Conservation (phyloP, 2,113 vertebrate species). For the Lycocorax pyrrhopterus region DNA sequence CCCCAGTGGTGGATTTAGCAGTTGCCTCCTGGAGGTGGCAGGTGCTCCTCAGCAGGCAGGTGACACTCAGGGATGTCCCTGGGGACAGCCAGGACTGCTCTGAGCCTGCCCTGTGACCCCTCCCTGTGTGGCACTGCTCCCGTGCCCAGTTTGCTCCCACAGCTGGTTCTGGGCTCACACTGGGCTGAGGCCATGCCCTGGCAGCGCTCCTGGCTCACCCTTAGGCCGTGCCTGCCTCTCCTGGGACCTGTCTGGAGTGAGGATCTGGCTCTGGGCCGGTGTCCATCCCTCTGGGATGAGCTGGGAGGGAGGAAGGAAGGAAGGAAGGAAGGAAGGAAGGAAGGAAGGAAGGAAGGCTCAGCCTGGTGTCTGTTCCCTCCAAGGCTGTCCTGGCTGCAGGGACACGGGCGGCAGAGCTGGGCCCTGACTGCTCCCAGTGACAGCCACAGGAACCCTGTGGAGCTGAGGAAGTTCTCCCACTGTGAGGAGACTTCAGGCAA, state of each 20-base stretch:
- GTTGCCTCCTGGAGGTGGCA: background rate
- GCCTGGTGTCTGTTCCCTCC: too few species aligned
- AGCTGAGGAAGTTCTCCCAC: accelerated
- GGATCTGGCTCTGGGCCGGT: background rate
- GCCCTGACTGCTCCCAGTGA: background rate
- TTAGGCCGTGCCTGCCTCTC: background rate
- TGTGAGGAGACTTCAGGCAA: background rate
- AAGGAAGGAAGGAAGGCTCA: background rate
- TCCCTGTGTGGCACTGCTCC: background rate
- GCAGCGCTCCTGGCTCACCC: background rate
- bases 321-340: background rate
- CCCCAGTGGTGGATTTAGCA: background rate
- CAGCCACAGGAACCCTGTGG: background rate
- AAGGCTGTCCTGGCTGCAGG: background rate
- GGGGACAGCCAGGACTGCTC: background rate
- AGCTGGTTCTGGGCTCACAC: background rate
- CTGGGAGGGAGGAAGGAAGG: background rate
- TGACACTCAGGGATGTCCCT: background rate
- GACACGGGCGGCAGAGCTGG: background rate
- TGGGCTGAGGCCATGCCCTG: background rate
- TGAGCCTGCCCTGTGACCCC: background rate
- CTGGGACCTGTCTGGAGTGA: background rate
- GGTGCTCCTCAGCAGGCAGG: background rate
- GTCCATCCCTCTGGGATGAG: background rate
- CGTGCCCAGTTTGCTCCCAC: background rate